Percentiles rank a stretch among this genome's conserved stretches.
These are phyloP conservation scores for Carollia perspicillata DNA, from an alignment of 2,113 vertebrate genomes.

Conservation along the genomic window DNA sequence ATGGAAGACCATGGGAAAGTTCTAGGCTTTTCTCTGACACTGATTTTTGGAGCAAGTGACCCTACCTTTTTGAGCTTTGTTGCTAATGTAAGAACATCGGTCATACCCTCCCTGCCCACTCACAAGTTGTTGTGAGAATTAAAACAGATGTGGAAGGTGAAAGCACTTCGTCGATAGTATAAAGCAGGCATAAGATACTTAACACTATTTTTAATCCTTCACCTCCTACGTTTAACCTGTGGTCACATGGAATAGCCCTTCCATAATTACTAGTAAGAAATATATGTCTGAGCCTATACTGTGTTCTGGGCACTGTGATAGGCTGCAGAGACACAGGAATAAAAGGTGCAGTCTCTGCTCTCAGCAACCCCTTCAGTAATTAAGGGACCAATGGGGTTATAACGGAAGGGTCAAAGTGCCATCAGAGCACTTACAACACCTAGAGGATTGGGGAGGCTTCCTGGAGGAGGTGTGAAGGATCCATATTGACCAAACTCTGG, in stretches of 20 bases:
- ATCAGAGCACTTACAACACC: not conserved
- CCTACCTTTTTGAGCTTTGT: not conserved
- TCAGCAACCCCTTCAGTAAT: not conserved
- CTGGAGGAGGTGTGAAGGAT: not conserved
- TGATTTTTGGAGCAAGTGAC: not conserved
- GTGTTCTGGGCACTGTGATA: not conserved
- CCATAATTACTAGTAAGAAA: not conserved
- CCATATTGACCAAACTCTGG: not conserved
- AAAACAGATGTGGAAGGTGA: not conserved
- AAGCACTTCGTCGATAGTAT: not conserved
- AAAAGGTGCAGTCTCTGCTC: not conserved
- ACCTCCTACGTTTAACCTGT: not conserved
- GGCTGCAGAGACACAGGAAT: not conserved
- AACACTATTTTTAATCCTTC: not conserved
- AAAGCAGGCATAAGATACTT: not conserved
- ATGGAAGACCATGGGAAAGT: not conserved
- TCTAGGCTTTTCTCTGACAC: not conserved
- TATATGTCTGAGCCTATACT: not conserved
- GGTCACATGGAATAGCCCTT: not conserved
- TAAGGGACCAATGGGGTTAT: not conserved
- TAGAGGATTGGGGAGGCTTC: not conserved
- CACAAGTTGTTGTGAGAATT: not conserved
- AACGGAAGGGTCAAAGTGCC: not conserved
- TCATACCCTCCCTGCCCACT: not conserved
- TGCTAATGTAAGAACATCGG: not conserved